phyloP scores from a whole-genome alignment of 2,888 invertebrate genomes.

The Lysandra coridon region DNA sequence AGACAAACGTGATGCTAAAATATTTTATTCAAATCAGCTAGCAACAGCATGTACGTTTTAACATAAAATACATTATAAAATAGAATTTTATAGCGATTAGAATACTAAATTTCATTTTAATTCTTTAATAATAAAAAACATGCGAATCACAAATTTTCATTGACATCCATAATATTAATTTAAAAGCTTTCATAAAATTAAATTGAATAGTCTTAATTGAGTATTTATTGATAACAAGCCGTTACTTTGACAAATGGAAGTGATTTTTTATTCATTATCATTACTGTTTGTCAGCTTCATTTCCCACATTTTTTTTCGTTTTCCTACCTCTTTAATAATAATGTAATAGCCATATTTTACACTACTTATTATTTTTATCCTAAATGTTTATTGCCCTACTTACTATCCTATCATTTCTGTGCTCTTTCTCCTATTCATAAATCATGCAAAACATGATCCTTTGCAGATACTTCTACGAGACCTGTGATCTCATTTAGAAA shows the following conservation, averaged over 20 bases:
- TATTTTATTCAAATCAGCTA: background rate
- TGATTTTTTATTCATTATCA: background rate
- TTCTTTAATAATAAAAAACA: background rate
- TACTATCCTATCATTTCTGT: too few relatives aligned
- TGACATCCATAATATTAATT: background rate
- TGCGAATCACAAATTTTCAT: background rate
- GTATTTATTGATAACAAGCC: background rate
- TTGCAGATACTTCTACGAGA: too few relatives aligned
- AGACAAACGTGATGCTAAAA: background rate
- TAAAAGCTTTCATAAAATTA: slow-evolving; percentile 10
- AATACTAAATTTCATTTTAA: background rate
- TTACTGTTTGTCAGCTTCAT: background rate
- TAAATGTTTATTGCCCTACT: background rate
- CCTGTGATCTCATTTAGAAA: too few relatives aligned
- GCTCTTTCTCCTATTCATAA: too few relatives aligned
- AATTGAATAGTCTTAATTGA: background rate
- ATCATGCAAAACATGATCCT: too few relatives aligned
- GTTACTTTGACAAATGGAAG: background rate
- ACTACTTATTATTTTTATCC: too few relatives aligned
- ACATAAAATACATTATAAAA: background rate
- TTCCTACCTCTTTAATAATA: background rate
- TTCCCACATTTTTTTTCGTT: background rate
- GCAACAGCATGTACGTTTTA: background rate
- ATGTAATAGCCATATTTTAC: too few relatives aligned
- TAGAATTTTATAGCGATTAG: background rate